Conservation (phyloP, 2,797 vertebrate species). For the Hylomyscus alleni region DNA sequence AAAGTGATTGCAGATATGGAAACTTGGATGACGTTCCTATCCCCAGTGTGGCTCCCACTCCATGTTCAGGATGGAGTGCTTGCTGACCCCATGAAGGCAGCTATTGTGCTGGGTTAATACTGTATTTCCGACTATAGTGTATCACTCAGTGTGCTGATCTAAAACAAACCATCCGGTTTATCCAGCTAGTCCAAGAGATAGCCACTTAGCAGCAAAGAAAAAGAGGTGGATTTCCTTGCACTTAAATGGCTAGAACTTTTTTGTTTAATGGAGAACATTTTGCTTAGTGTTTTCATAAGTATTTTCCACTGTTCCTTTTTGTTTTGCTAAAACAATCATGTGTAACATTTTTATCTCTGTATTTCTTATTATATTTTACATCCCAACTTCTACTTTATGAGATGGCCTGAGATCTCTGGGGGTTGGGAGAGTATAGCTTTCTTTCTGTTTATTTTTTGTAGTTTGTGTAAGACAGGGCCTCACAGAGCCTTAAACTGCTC, state of each 20-base stretch:
- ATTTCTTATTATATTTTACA: not conserved
- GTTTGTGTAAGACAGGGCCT: not conserved
- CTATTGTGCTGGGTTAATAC: slow-evolving; percentile 85
- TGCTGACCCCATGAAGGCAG: slow-evolving; percentile 85
- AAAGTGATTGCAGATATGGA: slow-evolving; percentile 72
- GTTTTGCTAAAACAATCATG: not conserved
- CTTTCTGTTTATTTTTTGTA: slow-evolving; percentile 16
- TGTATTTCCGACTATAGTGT: slow-evolving; percentile 84
- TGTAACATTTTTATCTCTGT: slow-evolving; percentile 13
- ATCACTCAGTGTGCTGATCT: slow-evolving; percentile 66
- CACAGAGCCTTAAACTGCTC: not conserved
- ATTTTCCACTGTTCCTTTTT: slow-evolving; percentile 50
- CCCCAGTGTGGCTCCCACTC: slow-evolving; percentile 50
- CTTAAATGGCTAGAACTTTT: slow-evolving; percentile 53
- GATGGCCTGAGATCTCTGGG: not conserved
- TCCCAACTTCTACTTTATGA: slow-evolving; percentile 62
- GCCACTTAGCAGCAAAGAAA: slow-evolving; percentile 62
- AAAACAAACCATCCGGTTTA: slow-evolving; percentile 81
- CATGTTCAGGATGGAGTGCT: slow-evolving; percentile 87
- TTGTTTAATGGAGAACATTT: slow-evolving; percentile 48
- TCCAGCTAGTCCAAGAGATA: slow-evolving; percentile 60
- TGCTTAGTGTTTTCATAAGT: slow-evolving; percentile 34
- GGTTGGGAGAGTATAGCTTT: not conserved
- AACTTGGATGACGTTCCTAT: slow-evolving; percentile 81
- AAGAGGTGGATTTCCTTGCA: slow-evolving; percentile 75